Evolutionary conservation across 2,113 vertebrate species (phyloP).

Genomic region (Elaphurus davidianus): DNA sequence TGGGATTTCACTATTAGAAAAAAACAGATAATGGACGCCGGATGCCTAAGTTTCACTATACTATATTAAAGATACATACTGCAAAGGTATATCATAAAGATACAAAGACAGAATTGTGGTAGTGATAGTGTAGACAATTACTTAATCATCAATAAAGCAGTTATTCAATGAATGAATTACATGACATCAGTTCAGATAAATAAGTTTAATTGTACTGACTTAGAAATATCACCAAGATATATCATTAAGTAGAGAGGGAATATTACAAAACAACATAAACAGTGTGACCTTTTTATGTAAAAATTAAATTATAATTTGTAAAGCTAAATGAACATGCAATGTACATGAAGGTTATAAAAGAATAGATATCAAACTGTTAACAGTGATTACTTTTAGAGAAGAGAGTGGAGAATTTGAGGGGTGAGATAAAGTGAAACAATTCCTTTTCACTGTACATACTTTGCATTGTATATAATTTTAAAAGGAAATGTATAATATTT

Average conservation of each 20-base stretch:
- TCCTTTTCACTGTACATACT: neutral
- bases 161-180: neutral
- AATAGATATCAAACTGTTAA: neutral
- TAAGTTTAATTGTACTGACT: neutral
- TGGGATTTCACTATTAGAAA: neutral
- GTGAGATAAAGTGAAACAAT: neutral
- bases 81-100: neutral
- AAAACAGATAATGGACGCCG: neutral
- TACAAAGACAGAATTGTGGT: neutral
- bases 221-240: neutral
- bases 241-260: neutral
- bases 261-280: neutral
- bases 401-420: neutral
- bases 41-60: neutral
- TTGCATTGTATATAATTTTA: neutral
- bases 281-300: neutral
- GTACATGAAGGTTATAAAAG: neutral
- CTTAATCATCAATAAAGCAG: neutral
- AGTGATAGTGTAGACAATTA: neutral
- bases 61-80: neutral
- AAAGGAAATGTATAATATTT: neutral
- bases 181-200: neutral
- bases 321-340: neutral
- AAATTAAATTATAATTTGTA: neutral
- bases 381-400: neutral